phyloP scores from a whole-genome alignment of 2,113 vertebrate species.

The Mastomys coucha region DNA sequence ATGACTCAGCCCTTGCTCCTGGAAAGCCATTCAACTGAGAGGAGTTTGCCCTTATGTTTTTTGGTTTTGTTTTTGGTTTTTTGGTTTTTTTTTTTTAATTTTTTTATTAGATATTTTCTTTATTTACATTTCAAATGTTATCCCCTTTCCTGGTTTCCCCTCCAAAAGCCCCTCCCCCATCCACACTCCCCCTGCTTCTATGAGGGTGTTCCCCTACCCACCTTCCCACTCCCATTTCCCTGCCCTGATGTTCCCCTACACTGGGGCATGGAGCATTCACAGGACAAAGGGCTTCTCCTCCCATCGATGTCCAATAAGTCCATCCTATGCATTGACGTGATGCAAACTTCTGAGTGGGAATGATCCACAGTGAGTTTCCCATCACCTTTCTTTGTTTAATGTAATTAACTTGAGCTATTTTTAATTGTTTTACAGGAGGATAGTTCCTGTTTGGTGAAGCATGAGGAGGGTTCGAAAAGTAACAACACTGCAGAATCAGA shows the following conservation, averaged over 20 bases:
- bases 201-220: too few relatives aligned
- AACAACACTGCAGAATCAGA: constrained; percentile 74
- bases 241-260: too few relatives aligned
- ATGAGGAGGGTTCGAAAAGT: constrained; percentile 60
- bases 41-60: background rate
- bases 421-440: constrained; percentile 76
- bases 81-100: too few relatives aligned
- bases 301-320: too few relatives aligned
- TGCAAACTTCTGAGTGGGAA: background rate
- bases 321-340: background rate
- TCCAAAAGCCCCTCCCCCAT: too few relatives aligned
- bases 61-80: background rate
- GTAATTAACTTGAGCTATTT: constrained; percentile 28
- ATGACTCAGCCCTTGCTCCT: background rate
- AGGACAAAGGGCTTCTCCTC: too few relatives aligned
- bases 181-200: too few relatives aligned
- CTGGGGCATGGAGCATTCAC: too few relatives aligned
- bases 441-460: constrained; percentile 81
- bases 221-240: too few relatives aligned
- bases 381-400: background rate
- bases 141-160: too few relatives aligned
- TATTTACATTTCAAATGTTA: too few relatives aligned
- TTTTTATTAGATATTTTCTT: too few relatives aligned
- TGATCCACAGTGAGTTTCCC: background rate
- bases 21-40: background rate